Percentiles rank a stretch among this genome's conserved stretches.
phyloP scores from a whole-genome alignment of 2,888 invertebrate genomes.

The Apamea monoglypha region DNA sequence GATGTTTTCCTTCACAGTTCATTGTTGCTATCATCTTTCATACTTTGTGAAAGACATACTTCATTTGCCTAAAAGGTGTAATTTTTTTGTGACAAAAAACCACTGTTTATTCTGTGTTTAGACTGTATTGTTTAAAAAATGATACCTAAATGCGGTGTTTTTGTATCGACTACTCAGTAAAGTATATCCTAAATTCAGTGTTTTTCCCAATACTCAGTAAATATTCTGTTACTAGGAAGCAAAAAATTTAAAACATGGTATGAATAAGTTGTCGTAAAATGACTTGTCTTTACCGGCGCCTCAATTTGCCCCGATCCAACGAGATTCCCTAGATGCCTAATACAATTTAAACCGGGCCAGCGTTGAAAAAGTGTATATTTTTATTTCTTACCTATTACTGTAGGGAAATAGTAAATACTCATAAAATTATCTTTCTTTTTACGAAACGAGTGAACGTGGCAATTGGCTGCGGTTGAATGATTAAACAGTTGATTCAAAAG shows the following conservation, averaged over 20 bases:
- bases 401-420: slow-evolving; percentile 16
- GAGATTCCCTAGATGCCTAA: slow-evolving; percentile 23
- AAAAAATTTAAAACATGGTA: background rate
- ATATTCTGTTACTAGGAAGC: background rate
- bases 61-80: background rate
- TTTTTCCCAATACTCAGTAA: background rate
- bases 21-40: background rate
- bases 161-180: background rate
- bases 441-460: background rate
- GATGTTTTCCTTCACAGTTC: too few species aligned
- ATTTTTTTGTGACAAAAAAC: background rate
- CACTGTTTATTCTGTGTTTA: background rate
- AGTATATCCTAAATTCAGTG: background rate
- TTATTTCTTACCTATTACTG: slow-evolving; percentile 19
- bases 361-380: slow-evolving; percentile 11
- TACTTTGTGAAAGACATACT: background rate
- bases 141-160: background rate
- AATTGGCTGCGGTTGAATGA: background rate
- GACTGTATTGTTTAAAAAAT: background rate
- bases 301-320: slow-evolving; percentile 28
- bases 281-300: background rate
- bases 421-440: slow-evolving; percentile 8
- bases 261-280: slow-evolving; percentile 12
- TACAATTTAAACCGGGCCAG: slow-evolving; percentile 21
- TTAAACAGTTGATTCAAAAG: background rate